These are phyloP conservation scores for Sinocyclocheilus maitianheensis DNA, from an alignment of 2,113 vertebrate species.

Conservation along the genomic window DNA sequence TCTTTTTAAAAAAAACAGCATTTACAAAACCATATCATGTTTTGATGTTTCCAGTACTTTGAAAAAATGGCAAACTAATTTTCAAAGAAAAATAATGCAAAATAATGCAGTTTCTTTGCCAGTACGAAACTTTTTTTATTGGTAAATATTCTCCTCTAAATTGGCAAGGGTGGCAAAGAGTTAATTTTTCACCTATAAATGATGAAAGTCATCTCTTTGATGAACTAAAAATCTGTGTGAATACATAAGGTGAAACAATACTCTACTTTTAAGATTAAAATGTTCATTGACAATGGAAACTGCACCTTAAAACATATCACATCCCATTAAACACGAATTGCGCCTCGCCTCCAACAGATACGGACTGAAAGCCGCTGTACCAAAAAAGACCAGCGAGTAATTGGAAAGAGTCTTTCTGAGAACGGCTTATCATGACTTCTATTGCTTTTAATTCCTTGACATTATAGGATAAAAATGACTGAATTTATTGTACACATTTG, in stretches of 20 bases:
- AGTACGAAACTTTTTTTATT: background rate
- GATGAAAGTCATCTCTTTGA: background rate
- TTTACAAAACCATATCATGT: too few relatives aligned
- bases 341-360: background rate
- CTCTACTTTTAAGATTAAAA: background rate
- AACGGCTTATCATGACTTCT: constrained; percentile 25
- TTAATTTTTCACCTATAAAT: background rate
- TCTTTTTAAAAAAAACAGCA: too few relatives aligned
- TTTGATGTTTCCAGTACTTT: too few relatives aligned
- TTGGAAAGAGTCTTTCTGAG: constrained; percentile 21
- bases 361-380: constrained; percentile 29
- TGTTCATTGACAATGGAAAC: constrained; percentile 16
- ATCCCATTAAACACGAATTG: constrained; percentile 16
- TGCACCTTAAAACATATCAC: constrained; percentile 36
- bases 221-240: background rate
- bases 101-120: background rate
- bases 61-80: too few relatives aligned
- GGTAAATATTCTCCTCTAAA: background rate
- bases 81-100: background rate
- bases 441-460: constrained; percentile 49
- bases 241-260: constrained; percentile 13
- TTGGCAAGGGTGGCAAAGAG: too few relatives aligned
- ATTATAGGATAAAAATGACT: constrained; percentile 39
- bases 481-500: constrained; percentile 40
- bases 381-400: constrained; percentile 26